Conservation (phyloP, 2,797 vertebrate species). For the Gambelia wislizenii region DNA sequence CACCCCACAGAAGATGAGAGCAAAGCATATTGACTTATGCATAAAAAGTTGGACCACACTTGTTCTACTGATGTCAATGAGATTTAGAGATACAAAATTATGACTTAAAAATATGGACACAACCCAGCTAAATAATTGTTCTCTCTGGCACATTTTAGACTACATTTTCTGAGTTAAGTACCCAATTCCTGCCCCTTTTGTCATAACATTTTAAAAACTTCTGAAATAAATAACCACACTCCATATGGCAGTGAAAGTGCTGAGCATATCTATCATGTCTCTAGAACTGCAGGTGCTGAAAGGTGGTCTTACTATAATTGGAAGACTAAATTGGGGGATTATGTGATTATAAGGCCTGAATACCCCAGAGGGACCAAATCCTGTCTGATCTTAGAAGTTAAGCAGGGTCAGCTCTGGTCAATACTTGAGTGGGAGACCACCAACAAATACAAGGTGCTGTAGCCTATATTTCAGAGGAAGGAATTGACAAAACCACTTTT, state of each 20-base stretch:
- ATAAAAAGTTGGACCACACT: neutral
- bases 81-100: neutral
- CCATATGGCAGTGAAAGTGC: neutral
- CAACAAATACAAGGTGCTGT: too few relatives aligned
- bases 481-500: too few relatives aligned
- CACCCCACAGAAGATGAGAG: too few relatives aligned
- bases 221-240: neutral
- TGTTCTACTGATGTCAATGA: neutral
- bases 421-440: too few relatives aligned
- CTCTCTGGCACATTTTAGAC: neutral
- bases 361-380: too few relatives aligned
- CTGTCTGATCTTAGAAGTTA: too few relatives aligned
- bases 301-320: neutral
- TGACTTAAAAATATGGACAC: neutral
- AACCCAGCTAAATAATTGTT: neutral
- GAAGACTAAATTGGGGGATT: too few relatives aligned
- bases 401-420: too few relatives aligned
- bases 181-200: neutral
- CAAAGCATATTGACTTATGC: neutral
- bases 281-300: neutral
- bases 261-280: neutral
- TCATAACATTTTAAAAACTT: neutral
- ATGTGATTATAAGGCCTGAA: too few relatives aligned
- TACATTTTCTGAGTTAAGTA: neutral
- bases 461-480: too few relatives aligned